Evolutionary conservation across 1,140 invertebrate genomes (phyloP).

Genomic region (Papilio xuthus): DNA sequence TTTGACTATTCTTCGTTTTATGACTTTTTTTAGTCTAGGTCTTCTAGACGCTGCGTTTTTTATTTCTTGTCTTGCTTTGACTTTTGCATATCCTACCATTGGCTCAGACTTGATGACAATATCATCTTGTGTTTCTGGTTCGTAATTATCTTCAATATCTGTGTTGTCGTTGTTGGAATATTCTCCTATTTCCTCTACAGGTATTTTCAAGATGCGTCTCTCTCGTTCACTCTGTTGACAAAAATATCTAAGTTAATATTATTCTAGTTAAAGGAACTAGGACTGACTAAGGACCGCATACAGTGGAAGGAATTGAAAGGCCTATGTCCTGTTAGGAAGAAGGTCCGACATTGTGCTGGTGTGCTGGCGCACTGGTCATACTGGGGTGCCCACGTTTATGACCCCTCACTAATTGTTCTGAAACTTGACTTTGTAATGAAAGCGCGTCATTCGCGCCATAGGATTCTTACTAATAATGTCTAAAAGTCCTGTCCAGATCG

Average conservation of each 20-base stretch:
- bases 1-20: constrained; percentile 46
- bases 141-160: constrained; percentile 30
- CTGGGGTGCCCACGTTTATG: too few species aligned
- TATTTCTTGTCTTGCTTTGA: constrained; percentile 13
- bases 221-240: constrained; percentile 20
- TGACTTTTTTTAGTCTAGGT: constrained; percentile 43
- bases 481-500: too few species aligned
- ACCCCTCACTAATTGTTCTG: too few species aligned
- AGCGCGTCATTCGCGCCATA: too few species aligned
- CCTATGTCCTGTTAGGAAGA: too few species aligned
- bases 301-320: too few species aligned
- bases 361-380: too few species aligned
- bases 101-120: constrained; percentile 62
- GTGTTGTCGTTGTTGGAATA: constrained; percentile 42
- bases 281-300: too few species aligned
- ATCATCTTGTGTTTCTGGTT: constrained; percentile 42
- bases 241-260: background rate
- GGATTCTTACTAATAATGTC: too few species aligned
- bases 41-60: constrained; percentile 40
- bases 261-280: too few species aligned
- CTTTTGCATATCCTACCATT: constrained; percentile 7
- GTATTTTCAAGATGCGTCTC: constrained; percentile 22
- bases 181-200: constrained; percentile 42
- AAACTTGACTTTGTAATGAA: too few species aligned
- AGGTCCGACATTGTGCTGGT: too few species aligned